A percentile compares a stretch with the other conserved stretches of the same genome.
These are phyloP conservation scores for Crocuta crocuta DNA, from an alignment of 2,113 vertebrate species.

Conservation along the genomic window DNA sequence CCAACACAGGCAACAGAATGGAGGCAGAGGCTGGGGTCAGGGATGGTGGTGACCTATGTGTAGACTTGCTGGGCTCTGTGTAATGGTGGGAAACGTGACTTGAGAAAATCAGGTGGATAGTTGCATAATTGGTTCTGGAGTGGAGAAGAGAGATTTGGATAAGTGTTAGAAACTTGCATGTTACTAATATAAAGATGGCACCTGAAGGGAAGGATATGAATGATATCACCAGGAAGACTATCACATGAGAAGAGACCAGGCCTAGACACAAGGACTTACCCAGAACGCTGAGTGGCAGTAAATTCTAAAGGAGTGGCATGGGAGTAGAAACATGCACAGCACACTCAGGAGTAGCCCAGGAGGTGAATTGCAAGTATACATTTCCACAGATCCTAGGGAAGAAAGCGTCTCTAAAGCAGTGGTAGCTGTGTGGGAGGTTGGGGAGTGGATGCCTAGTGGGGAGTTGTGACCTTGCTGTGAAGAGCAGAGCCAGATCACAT, in stretches of 20 bases:
- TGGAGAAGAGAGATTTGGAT: background rate
- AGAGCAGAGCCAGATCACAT: background rate
- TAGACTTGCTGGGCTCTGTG: background rate
- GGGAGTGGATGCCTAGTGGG: too few species aligned
- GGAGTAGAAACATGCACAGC: background rate
- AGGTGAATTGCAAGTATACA: accelerated
- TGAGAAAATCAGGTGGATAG: background rate
- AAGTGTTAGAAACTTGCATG: background rate
- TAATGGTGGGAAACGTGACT: background rate
- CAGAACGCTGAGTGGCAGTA: background rate
- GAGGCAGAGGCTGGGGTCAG: background rate
- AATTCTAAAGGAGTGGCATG: background rate
- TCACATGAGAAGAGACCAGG: background rate
- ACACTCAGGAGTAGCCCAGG: background rate
- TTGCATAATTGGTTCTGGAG: background rate
- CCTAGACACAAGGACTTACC: background rate
- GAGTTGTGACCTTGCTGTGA: background rate
- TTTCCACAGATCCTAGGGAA: background rate
- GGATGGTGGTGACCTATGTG: background rate
- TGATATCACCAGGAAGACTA: background rate
- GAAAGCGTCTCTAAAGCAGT: background rate
- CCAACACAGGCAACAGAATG: background rate
- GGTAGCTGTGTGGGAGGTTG: background rate
- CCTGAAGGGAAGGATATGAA: background rate
- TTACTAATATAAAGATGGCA: background rate